Conservation (phyloP, 64 coral and sea anemone species). For the Cladopsammia gracilis region DNA sequence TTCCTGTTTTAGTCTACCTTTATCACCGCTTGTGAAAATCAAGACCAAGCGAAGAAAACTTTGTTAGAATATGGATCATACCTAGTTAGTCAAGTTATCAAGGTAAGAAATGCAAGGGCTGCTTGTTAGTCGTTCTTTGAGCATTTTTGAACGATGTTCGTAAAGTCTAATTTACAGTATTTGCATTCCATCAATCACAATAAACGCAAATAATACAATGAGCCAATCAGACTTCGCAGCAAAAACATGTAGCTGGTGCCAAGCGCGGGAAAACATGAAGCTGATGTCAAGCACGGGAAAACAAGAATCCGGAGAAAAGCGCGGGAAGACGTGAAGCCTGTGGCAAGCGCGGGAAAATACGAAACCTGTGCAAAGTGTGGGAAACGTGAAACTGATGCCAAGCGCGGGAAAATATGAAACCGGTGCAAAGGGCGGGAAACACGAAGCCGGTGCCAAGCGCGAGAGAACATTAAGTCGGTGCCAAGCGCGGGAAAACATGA, state of each 20-base stretch:
- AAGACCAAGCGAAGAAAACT: conserved; percentile 55
- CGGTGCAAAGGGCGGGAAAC: too few relatives aligned
- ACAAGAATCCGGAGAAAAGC: too few relatives aligned
- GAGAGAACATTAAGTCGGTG: neutral
- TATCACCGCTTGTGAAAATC: conserved; percentile 68
- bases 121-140: too few relatives aligned
- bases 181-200: neutral
- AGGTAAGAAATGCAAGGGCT: conserved; percentile 3
- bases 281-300: too few relatives aligned
- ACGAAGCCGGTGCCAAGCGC: neutral
- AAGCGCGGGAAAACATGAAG: neutral
- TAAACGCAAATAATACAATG: neutral
- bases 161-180: neutral
- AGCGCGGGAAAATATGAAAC: too few relatives aligned
- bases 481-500: neutral
- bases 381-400: too few relatives aligned
- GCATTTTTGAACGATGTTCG: too few relatives aligned
- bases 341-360: neutral
- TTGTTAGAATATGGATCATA: conserved; percentile 71
- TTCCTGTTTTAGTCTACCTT: conserved; percentile 34
- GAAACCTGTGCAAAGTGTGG: neutral
- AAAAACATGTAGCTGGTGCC: neutral
- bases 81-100: conserved; percentile 76
- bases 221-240: neutral
- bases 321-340: neutral